Evolutionary conservation across 2,113 vertebrate species (phyloP), one percentile per base, ranked within the genome.

Genomic region (Cyanoderma ruficeps): DNA sequence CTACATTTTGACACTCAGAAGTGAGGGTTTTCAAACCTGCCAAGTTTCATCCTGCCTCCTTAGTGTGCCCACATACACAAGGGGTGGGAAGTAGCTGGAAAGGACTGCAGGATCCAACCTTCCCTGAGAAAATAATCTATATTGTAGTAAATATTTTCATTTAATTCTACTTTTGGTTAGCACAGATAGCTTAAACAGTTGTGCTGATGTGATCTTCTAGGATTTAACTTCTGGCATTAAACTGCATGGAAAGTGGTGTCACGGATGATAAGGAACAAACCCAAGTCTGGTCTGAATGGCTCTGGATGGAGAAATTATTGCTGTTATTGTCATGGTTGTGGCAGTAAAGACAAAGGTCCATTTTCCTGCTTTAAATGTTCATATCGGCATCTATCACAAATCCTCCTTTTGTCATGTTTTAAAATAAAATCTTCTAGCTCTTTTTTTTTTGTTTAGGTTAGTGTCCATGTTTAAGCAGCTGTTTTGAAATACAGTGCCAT

Each of bases 401-500:
- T 88, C 67, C 71, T 77, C 64, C 60, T 95, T 93, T 72, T 12
- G 13, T 37, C 74, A 47, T 61, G 80, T 87, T 96, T 92, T 91
- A 94, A 89, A 90, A 79, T 72, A 84, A 93, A 65, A 64, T 91
- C 44, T 88, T 65, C 60, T 70, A 55, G 65, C 59, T 55, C 41
- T 72, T 71, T 55, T 67, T 59, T 71, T 53, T 49, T 55, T 81
- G 64, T 94, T 96, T 93, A 87, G 68, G 52, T 95, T 92, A 71
- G 47, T 24, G 55, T 72, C 64, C 0, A 0, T 75, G 87, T 84
- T 92, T 90, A 85, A 97, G 87, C 90, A 87, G 82, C 65, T 91
- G 81, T 94, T 97, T 94, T 92, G 88, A 94, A 93, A 74, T 56
- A 46, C 81, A 61, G 78, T 5, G 4, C 91, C 33, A 7, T 61